Percentiles rank a stretch among this genome's conserved stretches.
Conservation (phyloP, 2,888 invertebrate species). For the Metellina segmentata region DNA sequence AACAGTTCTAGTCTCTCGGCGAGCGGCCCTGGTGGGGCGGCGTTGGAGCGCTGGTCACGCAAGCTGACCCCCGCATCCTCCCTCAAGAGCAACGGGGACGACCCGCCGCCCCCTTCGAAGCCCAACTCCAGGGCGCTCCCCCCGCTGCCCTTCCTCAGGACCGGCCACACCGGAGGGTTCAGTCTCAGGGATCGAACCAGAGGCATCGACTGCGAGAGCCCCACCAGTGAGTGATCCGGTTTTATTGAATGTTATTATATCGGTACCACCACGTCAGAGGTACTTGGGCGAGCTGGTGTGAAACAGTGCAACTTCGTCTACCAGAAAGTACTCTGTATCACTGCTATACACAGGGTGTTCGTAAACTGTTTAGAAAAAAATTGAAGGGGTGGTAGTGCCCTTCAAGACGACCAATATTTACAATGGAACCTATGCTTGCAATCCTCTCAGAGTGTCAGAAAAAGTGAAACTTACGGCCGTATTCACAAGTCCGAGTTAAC, state of each 20-base stretch:
- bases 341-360: too few relatives aligned
- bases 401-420: too few relatives aligned
- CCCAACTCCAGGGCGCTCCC: slow-evolving; percentile 56
- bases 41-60: slow-evolving; percentile 37
- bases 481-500: too few relatives aligned
- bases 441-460: too few relatives aligned
- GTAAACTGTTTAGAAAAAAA: too few relatives aligned
- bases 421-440: too few relatives aligned
- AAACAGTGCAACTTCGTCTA: too few relatives aligned
- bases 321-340: too few relatives aligned
- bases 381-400: too few relatives aligned
- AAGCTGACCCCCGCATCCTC: not conserved
- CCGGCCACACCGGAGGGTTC: slow-evolving; percentile 69
- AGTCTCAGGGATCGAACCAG: slow-evolving; percentile 55
- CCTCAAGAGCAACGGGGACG: not conserved
- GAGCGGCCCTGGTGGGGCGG: not conserved
- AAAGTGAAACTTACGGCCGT: too few relatives aligned
- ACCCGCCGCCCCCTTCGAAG: slow-evolving; percentile 6
- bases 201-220: slow-evolving; percentile 71
- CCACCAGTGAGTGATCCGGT: slow-evolving; percentile 56
- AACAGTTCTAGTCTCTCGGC: slow-evolving; percentile 9
- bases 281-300: too few relatives aligned
- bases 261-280: too few relatives aligned
- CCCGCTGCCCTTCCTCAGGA: slow-evolving; percentile 59
- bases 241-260: not conserved